phyloP scores from a whole-genome alignment of 2,888 invertebrate genomes.

The Xanthorhoe designata region DNA sequence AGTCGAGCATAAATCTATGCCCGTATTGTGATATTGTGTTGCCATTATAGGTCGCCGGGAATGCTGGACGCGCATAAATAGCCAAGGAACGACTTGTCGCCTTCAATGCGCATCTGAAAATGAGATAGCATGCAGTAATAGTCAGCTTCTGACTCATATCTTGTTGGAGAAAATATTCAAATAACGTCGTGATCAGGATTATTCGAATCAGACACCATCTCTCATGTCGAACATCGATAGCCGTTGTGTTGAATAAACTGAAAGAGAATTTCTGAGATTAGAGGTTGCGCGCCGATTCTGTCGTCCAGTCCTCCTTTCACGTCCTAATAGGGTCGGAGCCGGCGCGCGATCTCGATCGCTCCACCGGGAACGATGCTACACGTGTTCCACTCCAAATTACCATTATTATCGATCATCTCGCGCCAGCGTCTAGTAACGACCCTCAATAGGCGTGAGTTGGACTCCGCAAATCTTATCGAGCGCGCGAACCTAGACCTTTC shows the following conservation, averaged over 20 bases:
- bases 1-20: conserved; percentile 83
- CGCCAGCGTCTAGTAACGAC: conserved; percentile 79
- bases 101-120: conserved; percentile 53
- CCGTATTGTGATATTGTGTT: conserved; percentile 85
- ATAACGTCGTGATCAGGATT: conserved; percentile 33
- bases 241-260: conserved; percentile 44
- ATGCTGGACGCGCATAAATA: conserved; percentile 79
- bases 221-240: conserved; percentile 41
- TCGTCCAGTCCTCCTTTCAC: conserved; percentile 69
- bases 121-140: conserved; percentile 51
- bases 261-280: conserved; percentile 33
- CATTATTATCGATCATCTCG: conserved; percentile 85
- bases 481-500: conserved; percentile 61
- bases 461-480: conserved; percentile 71
- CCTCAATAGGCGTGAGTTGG: conserved; percentile 73
- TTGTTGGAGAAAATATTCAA: conserved; percentile 30
- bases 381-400: conserved; percentile 81
- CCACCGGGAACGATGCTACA: conserved; percentile 76
- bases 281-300: conserved; percentile 62
- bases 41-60: conserved; percentile 80
- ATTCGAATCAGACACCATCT: conserved; percentile 43
- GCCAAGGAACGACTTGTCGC: conserved; percentile 56
- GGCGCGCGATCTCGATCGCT: conserved; percentile 71
- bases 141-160: conserved; percentile 33
- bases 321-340: conserved; percentile 71